A percentile compares a stretch with the other conserved stretches of the same genome.
phyloP scores from a whole-genome alignment of 1,140 invertebrate genomes.

The Acarapis woodi region DNA sequence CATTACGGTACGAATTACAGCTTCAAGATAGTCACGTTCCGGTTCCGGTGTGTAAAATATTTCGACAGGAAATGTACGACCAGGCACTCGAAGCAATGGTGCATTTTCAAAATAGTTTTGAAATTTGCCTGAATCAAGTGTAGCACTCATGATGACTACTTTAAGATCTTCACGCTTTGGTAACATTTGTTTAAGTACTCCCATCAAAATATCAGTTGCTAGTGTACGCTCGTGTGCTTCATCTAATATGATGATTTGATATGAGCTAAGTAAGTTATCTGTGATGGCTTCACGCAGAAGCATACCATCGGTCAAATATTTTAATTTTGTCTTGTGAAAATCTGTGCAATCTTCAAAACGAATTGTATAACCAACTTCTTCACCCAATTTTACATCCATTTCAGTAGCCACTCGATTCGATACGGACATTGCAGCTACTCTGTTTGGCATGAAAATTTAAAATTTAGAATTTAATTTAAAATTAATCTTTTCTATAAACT shows the following conservation, averaged over 20 bases:
- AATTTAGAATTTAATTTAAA: no score
- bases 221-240: constrained; percentile 97
- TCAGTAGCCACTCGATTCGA: constrained; percentile 93
- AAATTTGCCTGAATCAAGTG: constrained; percentile 97
- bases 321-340: constrained; percentile 57
- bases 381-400: constrained; percentile 87
- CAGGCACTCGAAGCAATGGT: constrained; percentile 92
- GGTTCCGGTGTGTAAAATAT: constrained; percentile 99
- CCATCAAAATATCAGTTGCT: constrained; percentile 97
- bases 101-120: constrained; percentile 93
- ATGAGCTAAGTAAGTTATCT: constrained; percentile 83
- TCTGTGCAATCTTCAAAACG: constrained; percentile 98
- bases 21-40: constrained; percentile 90
- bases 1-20: constrained; percentile 88
- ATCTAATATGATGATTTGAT: constrained; percentile 76
- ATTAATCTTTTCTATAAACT: no score
- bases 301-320: constrained; percentile 99
- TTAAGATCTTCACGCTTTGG: constrained; percentile 79
- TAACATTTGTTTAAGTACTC: constrained; percentile 85
- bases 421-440: constrained; percentile 97
- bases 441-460: no score
- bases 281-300: constrained; percentile 94
- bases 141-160: constrained; percentile 97
- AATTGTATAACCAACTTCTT: constrained; percentile 97
- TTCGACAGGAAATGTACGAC: constrained; percentile 80